These are phyloP conservation scores for Denticeps clupeoides DNA, from an alignment of 2,797 vertebrate species.

Conservation along the genomic window DNA sequence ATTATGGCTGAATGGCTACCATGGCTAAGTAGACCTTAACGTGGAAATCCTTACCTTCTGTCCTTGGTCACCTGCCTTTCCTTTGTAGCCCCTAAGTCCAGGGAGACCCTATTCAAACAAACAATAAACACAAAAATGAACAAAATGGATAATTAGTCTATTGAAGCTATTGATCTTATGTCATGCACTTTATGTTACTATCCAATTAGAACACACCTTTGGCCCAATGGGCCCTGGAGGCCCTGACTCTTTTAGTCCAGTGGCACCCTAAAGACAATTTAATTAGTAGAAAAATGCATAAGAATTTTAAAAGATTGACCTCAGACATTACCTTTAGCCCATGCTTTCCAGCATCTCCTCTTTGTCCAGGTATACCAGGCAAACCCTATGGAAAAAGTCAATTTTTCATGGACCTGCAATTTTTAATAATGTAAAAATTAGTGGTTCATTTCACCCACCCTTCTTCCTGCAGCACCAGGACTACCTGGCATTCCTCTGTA, in stretches of 20 bases:
- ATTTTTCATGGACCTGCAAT: not conserved
- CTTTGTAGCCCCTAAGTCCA: constrained; percentile 49
- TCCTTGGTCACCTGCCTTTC: constrained; percentile 32
- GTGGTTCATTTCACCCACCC: not conserved
- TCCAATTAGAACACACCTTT: constrained; percentile 28
- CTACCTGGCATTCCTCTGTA: constrained; percentile 42
- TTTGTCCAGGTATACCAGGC: constrained; percentile 43
- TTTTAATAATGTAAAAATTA: not conserved
- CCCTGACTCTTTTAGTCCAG: constrained; percentile 22
- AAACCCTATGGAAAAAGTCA: constrained; percentile 38
- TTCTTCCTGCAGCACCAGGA: constrained; percentile 41
- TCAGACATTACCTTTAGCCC: constrained; percentile 49
- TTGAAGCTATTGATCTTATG: not conserved
- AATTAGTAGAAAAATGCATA: too few relatives aligned
- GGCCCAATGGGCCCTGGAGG: constrained; percentile 49
- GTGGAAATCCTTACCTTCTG: constrained; percentile 38
- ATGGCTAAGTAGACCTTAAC: not conserved
- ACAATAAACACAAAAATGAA: not conserved
- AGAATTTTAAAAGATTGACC: too few relatives aligned
- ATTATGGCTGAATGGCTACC: not conserved
- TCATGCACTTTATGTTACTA: not conserved
- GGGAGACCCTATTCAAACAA: constrained; percentile 45
- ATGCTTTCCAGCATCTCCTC: constrained; percentile 38
- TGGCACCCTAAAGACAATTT: constrained; percentile 26
- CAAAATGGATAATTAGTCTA: not conserved